Evolutionary conservation across 2,113 vertebrate genomes (phyloP), one percentile per base, ranked within the genome.

Genomic region (Anthoscopus minutus): DNA sequence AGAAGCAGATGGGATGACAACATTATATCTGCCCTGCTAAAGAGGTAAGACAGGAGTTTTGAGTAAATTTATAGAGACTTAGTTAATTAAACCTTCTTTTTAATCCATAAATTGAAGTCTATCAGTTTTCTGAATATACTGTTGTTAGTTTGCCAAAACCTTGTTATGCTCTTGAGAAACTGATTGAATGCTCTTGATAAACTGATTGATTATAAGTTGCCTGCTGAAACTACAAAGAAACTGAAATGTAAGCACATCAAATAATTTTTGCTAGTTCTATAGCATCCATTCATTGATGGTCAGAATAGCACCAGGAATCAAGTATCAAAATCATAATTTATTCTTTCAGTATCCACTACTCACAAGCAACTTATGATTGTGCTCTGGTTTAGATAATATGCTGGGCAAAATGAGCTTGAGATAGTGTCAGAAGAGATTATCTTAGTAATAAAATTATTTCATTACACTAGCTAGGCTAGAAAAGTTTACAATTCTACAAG

Each of bases 1-100:
- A 93, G 77, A 93, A 93, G 70, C 35, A 95, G 70, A 93, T 78
- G 61, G 30, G 60, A 94, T 76, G 54, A 74, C 31, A 88, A 65
- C 30, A 66, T 81, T 56, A 45, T 56, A 61, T 27, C 53, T 2
- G 4, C 12, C 40, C 33, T 62, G 27, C 42, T 93, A 47, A 80
- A 88, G 42, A 91, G 35, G 71, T 58, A 77, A 80, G 38, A 80
- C 5, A 76, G 79, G 47, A 82, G 56, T 22, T 81, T 15, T 42
- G 57, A 81, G 35, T 62, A 85, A 64, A 69, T 57, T 69, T 69
- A 87, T 38, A 30, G 48, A 62, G 24, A 53, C 22, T 71, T 84
- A 48, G 10, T 76, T 69, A 84, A 67, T 81, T 37, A 88, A 88
- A 74, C 12, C 10, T 92, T 84, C 19, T 84, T 93, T 92, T 92